Conservation (phyloP, 2,113 vertebrate species). For the Syrmaticus mikado region DNA sequence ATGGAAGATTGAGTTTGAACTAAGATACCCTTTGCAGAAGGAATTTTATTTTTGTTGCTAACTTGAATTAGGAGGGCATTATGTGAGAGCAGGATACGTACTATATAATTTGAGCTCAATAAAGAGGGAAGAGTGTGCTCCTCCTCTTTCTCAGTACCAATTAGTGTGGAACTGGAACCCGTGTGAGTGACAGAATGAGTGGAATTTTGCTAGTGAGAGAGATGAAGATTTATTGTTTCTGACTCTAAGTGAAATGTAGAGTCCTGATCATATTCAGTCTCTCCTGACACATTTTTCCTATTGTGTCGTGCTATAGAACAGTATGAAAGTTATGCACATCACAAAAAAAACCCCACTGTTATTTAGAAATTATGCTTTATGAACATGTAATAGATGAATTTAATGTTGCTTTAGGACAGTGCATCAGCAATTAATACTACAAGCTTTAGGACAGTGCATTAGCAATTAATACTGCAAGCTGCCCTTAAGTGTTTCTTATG, state of each 20-base stretch:
- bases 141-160: not conserved
- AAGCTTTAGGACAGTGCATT: not conserved
- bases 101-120: not conserved
- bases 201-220: not conserved
- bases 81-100: not conserved
- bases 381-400: not conserved
- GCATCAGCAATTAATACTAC: not conserved
- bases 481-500: not conserved
- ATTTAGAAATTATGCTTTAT: not conserved
- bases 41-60: not conserved
- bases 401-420: not conserved
- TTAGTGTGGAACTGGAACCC: not conserved
- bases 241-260: rapidly evolving
- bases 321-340: not conserved
- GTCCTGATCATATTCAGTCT: not conserved
- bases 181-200: not conserved
- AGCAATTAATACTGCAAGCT: not conserved
- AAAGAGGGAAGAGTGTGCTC: not conserved
- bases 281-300: not conserved
- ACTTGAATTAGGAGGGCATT: not conserved
- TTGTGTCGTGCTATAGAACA: not conserved
- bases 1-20: not conserved
- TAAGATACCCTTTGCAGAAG: not conserved
- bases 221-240: not conserved
- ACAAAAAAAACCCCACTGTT: not conserved